Evolutionary conservation across 1,140 invertebrate species (phyloP), one percentile per base, ranked within the genome.

Genomic region (Musca domestica): DNA sequence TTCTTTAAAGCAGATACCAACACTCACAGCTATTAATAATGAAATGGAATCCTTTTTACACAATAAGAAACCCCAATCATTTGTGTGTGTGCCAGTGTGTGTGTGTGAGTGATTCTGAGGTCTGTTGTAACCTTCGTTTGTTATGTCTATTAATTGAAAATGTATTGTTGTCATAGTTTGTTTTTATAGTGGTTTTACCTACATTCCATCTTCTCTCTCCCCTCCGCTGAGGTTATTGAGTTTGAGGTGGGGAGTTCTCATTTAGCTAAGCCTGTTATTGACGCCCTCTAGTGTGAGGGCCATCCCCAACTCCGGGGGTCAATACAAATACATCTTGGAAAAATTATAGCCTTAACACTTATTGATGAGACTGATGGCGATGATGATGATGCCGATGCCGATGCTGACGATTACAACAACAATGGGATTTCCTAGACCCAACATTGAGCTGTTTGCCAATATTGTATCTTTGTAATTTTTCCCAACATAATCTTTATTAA

Each of bases 111-210:
- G 22, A n/a, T n/a, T n/a, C n/a, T n/a, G n/a, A 41, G 34, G 4
- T 12, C 34, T 41, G 5, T 5, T 41, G 34, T 41, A 41, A 41
- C 34, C 34, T 41, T 41, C 52, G 10, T 25, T 27, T 56, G 15
- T 56, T 25, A 56, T 27, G 52, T 56, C 34, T 41, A 41, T 41
- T 56, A 56, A 56, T 56, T 56, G 52, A 56, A 56, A 56, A 56
- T 56, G 22, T 56, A 56, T 56, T 56, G 52, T 27, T 27, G 25
- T 56, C 23, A 56, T 25, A 27, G 52, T 27, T 56, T 56, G 12
- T 56, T 56, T 56, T 56, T 56, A 27, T 20, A 20, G 22, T 22
- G 34, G 51, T 22, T 56, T 56, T 14, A n/a, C 25, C 25, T 56
- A 27, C 12, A 27, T 56, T 56, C 27, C 25, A 41, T 41, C 34